Evolutionary conservation across 2,113 vertebrate genomes (phyloP).

Genomic region (Cyrtonyx montezumae): DNA sequence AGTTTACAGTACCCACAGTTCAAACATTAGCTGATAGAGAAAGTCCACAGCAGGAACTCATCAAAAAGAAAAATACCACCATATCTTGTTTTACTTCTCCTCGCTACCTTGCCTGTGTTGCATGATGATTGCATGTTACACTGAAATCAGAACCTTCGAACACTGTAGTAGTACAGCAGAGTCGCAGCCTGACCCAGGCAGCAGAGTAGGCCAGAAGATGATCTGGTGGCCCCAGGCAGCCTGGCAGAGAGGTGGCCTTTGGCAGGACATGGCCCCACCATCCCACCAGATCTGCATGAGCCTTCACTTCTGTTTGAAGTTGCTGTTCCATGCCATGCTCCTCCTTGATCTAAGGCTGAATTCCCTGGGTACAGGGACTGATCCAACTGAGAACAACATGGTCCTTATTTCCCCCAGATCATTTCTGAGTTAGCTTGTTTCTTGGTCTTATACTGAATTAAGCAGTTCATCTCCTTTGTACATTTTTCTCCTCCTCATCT

Average conservation of each 20-base stretch:
- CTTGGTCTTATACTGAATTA: neutral
- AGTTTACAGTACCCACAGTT: neutral
- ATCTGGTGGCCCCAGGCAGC: too few species aligned
- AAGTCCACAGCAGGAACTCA: neutral
- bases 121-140: neutral
- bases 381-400: neutral
- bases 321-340: neutral
- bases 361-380: neutral
- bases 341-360: rapidly evolving
- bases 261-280: too few species aligned
- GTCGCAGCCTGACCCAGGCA: neutral
- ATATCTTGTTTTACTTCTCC: neutral
- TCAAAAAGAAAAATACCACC: neutral
- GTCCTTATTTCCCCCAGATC: neutral
- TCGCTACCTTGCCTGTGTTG: neutral
- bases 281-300: neutral
- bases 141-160: neutral
- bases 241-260: neutral
- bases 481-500: neutral
- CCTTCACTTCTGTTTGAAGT: neutral
- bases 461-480: neutral
- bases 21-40: neutral
- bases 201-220: neutral
- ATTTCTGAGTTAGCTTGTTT: neutral
- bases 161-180: neutral